A percentile compares a stretch with the other conserved stretches of the same genome.
phyloP scores from a whole-genome alignment of 2,888 invertebrate species.

The Tortricodes alternella region DNA sequence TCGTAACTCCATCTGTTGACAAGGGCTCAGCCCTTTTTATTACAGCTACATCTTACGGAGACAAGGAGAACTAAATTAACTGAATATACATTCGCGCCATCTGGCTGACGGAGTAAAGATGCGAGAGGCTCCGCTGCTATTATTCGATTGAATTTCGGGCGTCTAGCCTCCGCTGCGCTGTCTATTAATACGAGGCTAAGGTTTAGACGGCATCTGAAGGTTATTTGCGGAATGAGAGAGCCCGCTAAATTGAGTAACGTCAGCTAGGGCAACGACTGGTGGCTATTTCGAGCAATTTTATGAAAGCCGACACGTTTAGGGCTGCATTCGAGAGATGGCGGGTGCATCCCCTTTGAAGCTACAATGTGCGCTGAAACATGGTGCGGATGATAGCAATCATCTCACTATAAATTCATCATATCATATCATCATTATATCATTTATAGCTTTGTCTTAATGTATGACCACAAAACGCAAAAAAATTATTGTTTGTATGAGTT shows the following conservation, averaged over 20 bases:
- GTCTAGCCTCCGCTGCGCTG: constrained; percentile 37
- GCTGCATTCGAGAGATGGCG: constrained; percentile 56
- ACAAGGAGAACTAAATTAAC: constrained; percentile 42
- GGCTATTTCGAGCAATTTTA: constrained; percentile 54
- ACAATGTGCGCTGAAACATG: not conserved
- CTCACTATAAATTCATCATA: not conserved
- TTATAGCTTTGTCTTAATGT: no score
- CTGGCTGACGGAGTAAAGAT: constrained; percentile 47
- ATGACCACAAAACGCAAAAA: no score
- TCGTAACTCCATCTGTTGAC: constrained; percentile 57
- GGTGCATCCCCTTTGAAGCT: constrained; percentile 36
- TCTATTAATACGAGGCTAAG: constrained; percentile 54
- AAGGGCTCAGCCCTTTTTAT: constrained; percentile 33
- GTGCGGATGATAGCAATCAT: no score
- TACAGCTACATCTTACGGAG: constrained; percentile 61
- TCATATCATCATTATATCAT: no score
- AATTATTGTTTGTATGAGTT: no score
- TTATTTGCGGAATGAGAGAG: constrained; percentile 40
- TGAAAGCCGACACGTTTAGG: constrained; percentile 39
- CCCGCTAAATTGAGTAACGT: constrained; percentile 40
- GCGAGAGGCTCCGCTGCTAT: constrained; percentile 63
- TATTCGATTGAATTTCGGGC: constrained; percentile 60
- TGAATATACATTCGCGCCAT: constrained; percentile 55
- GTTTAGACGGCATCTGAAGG: constrained; percentile 27
- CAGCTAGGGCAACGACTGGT: constrained; percentile 44